Base-by-base conservation (phyloP, 2,888 invertebrate genomes). In the Spisula solida region DNA sequence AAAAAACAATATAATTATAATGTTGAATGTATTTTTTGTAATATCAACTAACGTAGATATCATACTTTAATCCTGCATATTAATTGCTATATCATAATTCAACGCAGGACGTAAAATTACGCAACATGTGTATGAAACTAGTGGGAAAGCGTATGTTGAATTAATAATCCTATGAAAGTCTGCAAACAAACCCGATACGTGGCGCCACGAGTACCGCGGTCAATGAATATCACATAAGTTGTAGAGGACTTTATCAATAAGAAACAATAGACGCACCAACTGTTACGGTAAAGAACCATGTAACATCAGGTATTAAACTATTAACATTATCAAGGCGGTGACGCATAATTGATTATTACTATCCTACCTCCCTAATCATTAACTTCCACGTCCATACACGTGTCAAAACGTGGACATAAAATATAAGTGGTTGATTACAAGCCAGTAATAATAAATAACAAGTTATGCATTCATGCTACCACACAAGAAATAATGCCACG, bases 261-360 rank as follows among this genome's bases (percentile, higher is more conserved):
- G 34, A 75, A 34, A 75, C 31, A 75, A 31, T 31, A 75, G 34
- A 75, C 31, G 0, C 14, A 16, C 75, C 29, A 75, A 8, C 12
- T 75, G 75, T 75, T 75, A 75, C 75, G 29, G 14, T 14, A 25
- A 1, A 25, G 25, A 31, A 75, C 18, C 75, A 31, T 31, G 75
- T 75, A 75, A 75, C 75, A 75, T 31, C n/a, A 16, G 75, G 31
- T 75, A 31, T 66, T n/a, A n/a, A n/a, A n/a, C n/a, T n/a, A n/a
- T n/a, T 60, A 18, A 60, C 8, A 20, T n/a, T 66, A 66, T n/a
- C 60, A n/a, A 66, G 60, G 60, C 60, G n/a, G 60, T 66, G 60
- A 66, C 60, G n/a, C 60, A 66, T 66, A n/a, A 66, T 66, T 66
- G 60, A 66, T 66, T 66, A n/a, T 66, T 25, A 66, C 1, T 66